Base-by-base conservation (phyloP, 2,113 vertebrate genomes). In the Sturnira hondurensis region DNA sequence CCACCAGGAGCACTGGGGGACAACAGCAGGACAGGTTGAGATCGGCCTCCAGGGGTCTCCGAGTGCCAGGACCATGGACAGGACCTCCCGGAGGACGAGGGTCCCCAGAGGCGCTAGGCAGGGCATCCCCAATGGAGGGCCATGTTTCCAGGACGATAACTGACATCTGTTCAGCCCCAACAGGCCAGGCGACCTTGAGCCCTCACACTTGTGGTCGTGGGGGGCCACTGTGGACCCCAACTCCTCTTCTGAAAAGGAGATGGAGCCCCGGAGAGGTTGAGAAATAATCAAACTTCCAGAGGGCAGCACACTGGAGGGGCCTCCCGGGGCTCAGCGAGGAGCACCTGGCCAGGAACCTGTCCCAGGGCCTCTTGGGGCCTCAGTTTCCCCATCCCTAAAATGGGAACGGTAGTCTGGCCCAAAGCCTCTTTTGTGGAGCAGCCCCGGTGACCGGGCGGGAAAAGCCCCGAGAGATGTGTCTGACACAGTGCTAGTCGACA, bases 391-490 rank as follows among this genome's bases (percentile, higher is more conserved):
- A 11, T 33, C 11, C 22, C 33, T 36, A 16, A 24, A 20, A 11
- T 41, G 74, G 31, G n/a, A 15, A 22, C 2, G 0, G 10, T 6
- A 33, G 17, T 11, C 1, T 0, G 15, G 38, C 17, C 71, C 13
- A 3, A 7, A 1, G 2, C 16, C 0, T 4, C 5, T 0, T 10
- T 9, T 28, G 31, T 3, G 33, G 43, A 13, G 33, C 22, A 22
- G 19, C 22, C 31, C 0, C 19, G 0, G 0, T n/a, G 43, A 10
- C 3, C 0, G 0, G 0, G 43, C 45, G 4, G 43, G 83, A 36
- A 19, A 20, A 58, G 22, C 17, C 63, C 70, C 0, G 6, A 54
- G 45, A 5, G 33, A 7, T 0, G 0, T 20, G 61, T 19, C 52
- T 2, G 20, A 10, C 1, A 3, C 13, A 5, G 3, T 5, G 6